These are phyloP conservation scores for Drosophila robusta DNA, from an alignment of 2,888 invertebrate species.

Conservation along the genomic window DNA sequence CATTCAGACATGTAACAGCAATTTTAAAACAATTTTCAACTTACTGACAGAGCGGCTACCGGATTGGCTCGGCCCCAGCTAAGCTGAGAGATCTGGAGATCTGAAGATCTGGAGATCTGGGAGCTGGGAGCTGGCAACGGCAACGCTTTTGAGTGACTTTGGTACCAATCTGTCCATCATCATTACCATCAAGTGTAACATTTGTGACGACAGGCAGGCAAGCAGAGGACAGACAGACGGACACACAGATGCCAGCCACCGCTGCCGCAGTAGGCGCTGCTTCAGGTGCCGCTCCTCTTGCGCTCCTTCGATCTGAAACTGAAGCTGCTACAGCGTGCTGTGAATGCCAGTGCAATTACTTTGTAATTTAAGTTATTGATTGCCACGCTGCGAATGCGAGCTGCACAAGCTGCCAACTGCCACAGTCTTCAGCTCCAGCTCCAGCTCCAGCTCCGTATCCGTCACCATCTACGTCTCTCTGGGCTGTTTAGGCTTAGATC, in stretches of 20 bases:
- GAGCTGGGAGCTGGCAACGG: constrained; percentile 54
- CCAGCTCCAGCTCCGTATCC: constrained; percentile 20
- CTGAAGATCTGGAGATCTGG: constrained; percentile 36
- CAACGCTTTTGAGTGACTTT: constrained; percentile 81
- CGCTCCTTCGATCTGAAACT: constrained; percentile 43
- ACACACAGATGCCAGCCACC: constrained; percentile 36
- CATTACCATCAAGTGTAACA: constrained; percentile 83
- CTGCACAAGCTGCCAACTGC: constrained; percentile 54
- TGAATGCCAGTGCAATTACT: constrained; percentile 83
- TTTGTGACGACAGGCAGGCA: constrained; percentile 80
- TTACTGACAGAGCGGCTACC: constrained; percentile 83
- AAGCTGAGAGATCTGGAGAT: constrained; percentile 51
- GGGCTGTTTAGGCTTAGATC: constrained; percentile 48
- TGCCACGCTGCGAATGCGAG: constrained; percentile 78
- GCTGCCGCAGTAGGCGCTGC: constrained; percentile 50
- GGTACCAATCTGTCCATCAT: constrained; percentile 85
- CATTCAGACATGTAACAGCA: constrained; percentile 84
- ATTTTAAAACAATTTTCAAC: constrained; percentile 84
- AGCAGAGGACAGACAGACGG: constrained; percentile 46
- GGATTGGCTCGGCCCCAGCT: constrained; percentile 72
- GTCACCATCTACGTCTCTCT: constrained; percentile 28
- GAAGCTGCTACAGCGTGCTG: constrained; percentile 74
- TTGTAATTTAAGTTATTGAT: constrained; percentile 85
- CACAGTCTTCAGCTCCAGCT: constrained; percentile 18
- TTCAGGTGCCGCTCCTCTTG: constrained; percentile 43